A percentile compares a stretch with the other conserved stretches of the same genome.
Evolutionary conservation across 2,888 invertebrate genomes (phyloP).

Genomic region (Osmoderma eremita): DNA sequence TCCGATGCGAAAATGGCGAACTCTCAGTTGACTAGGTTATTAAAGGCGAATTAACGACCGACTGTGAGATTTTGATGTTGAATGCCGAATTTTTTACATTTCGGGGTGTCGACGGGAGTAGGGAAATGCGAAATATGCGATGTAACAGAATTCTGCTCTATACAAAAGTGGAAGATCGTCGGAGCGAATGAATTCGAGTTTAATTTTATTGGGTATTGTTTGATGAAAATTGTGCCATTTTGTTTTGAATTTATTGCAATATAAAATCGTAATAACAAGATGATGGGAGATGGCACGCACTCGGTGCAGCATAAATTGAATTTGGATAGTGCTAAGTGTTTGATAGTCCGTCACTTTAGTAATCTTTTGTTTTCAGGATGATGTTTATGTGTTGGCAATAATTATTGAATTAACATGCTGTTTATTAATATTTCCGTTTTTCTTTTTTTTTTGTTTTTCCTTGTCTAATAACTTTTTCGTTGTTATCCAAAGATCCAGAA

Average conservation of each 20-base stretch:
- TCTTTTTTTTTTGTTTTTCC: no score
- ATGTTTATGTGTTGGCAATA: no score
- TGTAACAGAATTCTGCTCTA: slow-evolving; percentile 11
- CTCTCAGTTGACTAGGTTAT: slow-evolving; percentile 41
- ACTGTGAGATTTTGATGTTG: slow-evolving; percentile 32
- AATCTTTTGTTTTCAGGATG: no score
- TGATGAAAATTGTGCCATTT: slow-evolving; percentile 5
- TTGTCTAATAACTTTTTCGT: no score
- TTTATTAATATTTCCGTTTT: no score
- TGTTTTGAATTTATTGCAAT: slow-evolving; percentile 20
- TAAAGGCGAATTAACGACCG: slow-evolving; percentile 39
- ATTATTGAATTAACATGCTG: no score
- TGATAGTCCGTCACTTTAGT: no score
- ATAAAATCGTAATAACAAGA: not conserved
- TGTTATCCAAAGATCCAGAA: no score
- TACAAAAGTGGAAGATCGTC: slow-evolving; percentile 12
- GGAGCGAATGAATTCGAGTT: slow-evolving; percentile 1
- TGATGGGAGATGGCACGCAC: not conserved
- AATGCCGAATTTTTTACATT: slow-evolving; percentile 25
- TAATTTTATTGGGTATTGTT: slow-evolving; percentile 17
- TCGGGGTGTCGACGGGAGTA: not conserved
- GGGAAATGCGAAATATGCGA: not conserved
- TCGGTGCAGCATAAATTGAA: not conserved
- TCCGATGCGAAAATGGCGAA: slow-evolving; percentile 50
- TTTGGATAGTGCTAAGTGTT: no score